Base-by-base conservation (phyloP, 2,113 vertebrate genomes). In the Forbesichthys papilliferus region DNA sequence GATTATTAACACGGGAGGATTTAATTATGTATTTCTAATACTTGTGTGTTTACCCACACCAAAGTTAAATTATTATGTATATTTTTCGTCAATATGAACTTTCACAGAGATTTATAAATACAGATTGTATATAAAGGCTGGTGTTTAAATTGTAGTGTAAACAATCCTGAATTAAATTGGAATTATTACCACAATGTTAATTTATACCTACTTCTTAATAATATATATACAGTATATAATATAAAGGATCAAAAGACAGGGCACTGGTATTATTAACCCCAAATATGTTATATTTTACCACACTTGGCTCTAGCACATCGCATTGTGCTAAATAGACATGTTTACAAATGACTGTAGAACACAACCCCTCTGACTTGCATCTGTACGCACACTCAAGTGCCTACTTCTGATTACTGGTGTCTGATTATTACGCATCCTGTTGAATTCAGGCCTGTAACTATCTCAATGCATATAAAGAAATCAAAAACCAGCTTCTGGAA, bases 1-100 rank as follows among this genome's bases (percentile, higher is more conserved):
- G 85, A 86, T 85, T 88, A 84, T 68, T 79, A 86, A 83, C 7
- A 13, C 67, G 69, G 66, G 81, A 72, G 75, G 73, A 54, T 87
- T 85, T 84, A 83, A 79, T 84, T 65, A 74, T 88, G 80, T 78
- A 69, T 82, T 86, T 81, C 75, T 76, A 54, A 84, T 61, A 73
- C 64, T 74, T 59, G 78, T 86, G 85, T 75, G 72, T 81, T 90
- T 52, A 58, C 84, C 82, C 88, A 88, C 86, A 85, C 78, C 88
- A 85, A 87, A 80, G 84, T 81, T 66, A 34, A 58, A 60, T 68
- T 77, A 73, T 64, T 66, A 65, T 62, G 46, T 49, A 49, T 48
- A 48, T 63, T 64, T 72, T 62, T 42, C 36, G 7, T 8, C 27
- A 27, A 27, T 27, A 27, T 27, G 27, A 27, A 27, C 36, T 42